Conservation (phyloP, 2,113 vertebrate species). For the Prinia subflava region DNA sequence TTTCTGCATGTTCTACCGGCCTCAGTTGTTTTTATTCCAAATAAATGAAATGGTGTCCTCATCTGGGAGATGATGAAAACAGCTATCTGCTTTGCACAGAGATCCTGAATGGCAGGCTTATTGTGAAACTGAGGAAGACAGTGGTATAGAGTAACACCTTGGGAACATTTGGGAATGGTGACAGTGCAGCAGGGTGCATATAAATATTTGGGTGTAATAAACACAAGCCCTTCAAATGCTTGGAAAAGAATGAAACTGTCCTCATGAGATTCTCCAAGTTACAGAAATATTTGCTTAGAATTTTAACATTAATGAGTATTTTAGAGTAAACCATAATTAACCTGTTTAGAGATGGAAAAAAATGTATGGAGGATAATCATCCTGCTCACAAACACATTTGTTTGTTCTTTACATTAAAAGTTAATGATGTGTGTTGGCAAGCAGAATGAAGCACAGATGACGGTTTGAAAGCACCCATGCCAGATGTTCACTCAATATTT, state of each 20-base stretch:
- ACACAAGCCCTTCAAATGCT: not conserved
- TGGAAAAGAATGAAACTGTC: not conserved
- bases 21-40: not conserved
- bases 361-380: not conserved
- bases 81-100: not conserved
- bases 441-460: constrained; percentile 34
- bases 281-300: not conserved
- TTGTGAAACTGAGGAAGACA: not conserved
- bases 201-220: not conserved
- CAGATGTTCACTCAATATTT: constrained; percentile 6
- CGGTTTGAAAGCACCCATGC: constrained; percentile 15
- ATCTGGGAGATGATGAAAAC: not conserved
- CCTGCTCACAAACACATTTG: constrained; percentile 43
- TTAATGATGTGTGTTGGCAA: constrained; percentile 38
- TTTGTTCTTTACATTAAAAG: constrained; percentile 48
- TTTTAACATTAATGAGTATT: not conserved
- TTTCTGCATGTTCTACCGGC: not conserved
- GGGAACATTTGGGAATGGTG: not conserved
- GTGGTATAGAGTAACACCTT: not conserved
- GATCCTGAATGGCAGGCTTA: not conserved
- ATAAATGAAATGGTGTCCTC: not conserved
- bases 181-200: not conserved
- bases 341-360: not conserved
- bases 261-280: not conserved
- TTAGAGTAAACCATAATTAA: not conserved